Base-by-base conservation (phyloP, 37 sponge, comb jelly and placozoan genomes). In the Mnemiopsis leidyi region DNA sequence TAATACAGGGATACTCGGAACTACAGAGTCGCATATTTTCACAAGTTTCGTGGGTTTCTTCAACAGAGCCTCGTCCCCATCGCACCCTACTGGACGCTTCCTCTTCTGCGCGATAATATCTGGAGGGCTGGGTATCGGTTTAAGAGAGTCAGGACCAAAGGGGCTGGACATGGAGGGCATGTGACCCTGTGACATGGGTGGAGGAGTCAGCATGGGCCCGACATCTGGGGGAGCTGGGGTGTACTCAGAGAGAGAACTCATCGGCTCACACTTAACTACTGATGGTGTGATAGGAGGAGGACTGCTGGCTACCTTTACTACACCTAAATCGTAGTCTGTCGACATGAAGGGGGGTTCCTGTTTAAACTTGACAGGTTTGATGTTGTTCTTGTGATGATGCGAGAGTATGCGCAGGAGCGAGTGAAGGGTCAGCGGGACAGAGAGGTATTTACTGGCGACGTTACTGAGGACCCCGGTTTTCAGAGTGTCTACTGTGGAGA, bases 31-130 rank as follows among this genome's bases (percentile, higher is more conserved):
- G 48, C 90, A 38, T 13, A 85, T 85, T 61, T 85, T 85, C n/a
- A 85, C 90, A n/a, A 85, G 61, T 25, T 85, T 85, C n/a, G 90
- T 40, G 26, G 90, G 90, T 25, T 85, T 85, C 48, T 85, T 85
- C 36, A 85, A 26, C 61, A 40, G 61, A 38, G 61, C 61, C 5
- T 40, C 90, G 29, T 85, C 90, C 16, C 90, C 35, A 32, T 77
- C 79, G 0, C 90, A 35, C 3, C 23, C 35, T 0, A 85, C 61
- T 13, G 90, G 90, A 5, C 90, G 32, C 48, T 85, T 85, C 90
- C 90, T 28, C 35, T 85, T 85, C 61, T 85, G 90, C 2, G 90
- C 90, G 26, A 85, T 85, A 33, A 85, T 85, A 85, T 85, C 90
- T 3, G 90, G 90, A 0, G 90, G 90, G 61, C 90, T 85, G 2